Evolutionary conservation across 2,797 vertebrate genomes (phyloP), one percentile per base, ranked within the genome.

Genomic region (Crax fasciolata): DNA sequence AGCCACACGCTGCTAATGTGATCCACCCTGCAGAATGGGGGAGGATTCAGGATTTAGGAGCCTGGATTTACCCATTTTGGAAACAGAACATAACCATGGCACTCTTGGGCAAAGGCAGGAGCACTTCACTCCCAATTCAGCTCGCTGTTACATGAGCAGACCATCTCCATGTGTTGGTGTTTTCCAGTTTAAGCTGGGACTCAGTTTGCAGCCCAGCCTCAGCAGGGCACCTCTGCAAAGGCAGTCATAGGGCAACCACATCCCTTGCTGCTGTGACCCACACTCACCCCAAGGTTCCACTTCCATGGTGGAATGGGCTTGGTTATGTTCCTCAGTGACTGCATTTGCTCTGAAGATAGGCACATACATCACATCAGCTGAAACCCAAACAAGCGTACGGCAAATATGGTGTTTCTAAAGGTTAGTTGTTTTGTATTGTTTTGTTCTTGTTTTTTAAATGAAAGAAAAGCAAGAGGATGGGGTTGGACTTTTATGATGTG

Each of bases 401-500:
- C 78, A 94, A 85, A 71, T 23, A 86, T 0, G 13, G 30, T 84
- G 19, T 63, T 96, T 92, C 94, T 76, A 94, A 96, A 94, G 92
- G 92, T 94, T 92, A 58, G 72, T 67, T 95, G 95, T 61, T 61
- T 49, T 59, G 54, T 48, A 48, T 48, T 52, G 51, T 54, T n/a
- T 52, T 14, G 18, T 23, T 52, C 39, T 43, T 63, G 19, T 63
- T 43, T 93, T 82, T 90, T 91, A 93, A 43, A 97, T 88, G 92
- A 96, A 95, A 95, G 87, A 88, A 94, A 96, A 97, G 80, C 79
- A 96, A 90, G 90, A 92, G 93, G 83, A 95, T 87, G 65, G 67
- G 61, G 63, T 85, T 96, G 75, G 86, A 82, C 92, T 94, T 97
- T 95, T 95, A 89, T 91, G 92, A 96, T 95, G 91, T 97, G 93